phyloP scores from a whole-genome alignment of 2,113 vertebrate species.

The Shinisaurus crocodilurus region DNA sequence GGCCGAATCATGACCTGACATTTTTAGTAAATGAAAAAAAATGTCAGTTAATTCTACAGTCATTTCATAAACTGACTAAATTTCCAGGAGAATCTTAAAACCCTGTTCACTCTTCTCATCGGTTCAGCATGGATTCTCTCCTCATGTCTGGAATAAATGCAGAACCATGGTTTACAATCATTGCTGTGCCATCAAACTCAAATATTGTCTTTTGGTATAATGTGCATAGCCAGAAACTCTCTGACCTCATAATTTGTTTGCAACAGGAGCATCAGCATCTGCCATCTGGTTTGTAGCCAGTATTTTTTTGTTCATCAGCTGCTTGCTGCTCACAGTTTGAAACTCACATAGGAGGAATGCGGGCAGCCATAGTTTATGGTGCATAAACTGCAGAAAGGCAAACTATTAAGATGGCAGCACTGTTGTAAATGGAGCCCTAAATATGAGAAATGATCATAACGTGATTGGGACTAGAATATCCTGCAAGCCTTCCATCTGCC shows the following conservation, averaged over 20 bases:
- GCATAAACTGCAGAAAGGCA: constrained; percentile 12
- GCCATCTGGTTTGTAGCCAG: constrained; percentile 22
- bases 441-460: constrained; percentile 17
- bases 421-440: constrained; percentile 16
- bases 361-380: constrained; percentile 28
- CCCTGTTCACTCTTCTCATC: background rate
- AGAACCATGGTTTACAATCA: background rate
- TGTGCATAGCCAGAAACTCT: constrained; percentile 3
- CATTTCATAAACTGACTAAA: background rate
- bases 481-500: constrained; percentile 31
- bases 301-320: constrained; percentile 12
- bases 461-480: background rate
- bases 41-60: background rate
- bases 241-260: constrained; percentile 30
- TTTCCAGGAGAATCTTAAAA: background rate
- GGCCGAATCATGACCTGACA: background rate
- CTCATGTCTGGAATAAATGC: background rate
- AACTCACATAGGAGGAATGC: constrained; percentile 4
- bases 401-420: constrained; percentile 13
- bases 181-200: background rate
- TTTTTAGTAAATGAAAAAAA: background rate
- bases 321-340: constrained; percentile 37
- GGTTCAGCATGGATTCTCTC: background rate
- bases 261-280: constrained; percentile 13
- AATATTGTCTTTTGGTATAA: constrained; percentile 5